Conservation (phyloP, 2,113 vertebrate genomes). For the Danio rerio region DNA sequence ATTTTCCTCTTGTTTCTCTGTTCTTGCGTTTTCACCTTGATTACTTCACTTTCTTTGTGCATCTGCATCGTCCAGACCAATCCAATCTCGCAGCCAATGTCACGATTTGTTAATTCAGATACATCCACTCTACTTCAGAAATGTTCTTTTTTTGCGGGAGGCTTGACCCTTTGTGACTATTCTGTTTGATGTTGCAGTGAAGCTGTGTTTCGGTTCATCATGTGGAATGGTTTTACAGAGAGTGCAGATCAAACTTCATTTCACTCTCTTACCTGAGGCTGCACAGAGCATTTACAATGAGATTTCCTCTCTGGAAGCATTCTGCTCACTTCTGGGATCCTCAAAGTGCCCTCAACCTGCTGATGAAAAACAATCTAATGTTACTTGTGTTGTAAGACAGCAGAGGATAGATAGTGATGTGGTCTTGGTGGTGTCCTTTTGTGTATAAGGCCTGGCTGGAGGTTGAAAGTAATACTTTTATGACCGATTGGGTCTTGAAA, state of each 20-base stretch:
- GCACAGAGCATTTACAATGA: conserved; percentile 26
- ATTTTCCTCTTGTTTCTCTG: conserved; percentile 11
- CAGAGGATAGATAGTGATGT: conserved; percentile 28
- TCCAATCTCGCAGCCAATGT: not conserved
- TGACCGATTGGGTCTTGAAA: conserved; percentile 40
- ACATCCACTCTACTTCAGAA: not conserved
- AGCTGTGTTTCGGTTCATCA: not conserved
- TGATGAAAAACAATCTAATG: conserved; percentile 35
- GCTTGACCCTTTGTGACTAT: not conserved
- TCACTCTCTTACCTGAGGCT: not conserved
- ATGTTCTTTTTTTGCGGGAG: not conserved
- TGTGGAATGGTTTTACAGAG: conserved; percentile 16
- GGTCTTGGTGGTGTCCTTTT: not conserved
- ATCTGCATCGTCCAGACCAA: conserved; percentile 2
- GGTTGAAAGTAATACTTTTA: conserved; percentile 41
- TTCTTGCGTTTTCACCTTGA: not conserved
- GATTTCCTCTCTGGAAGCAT: not conserved
- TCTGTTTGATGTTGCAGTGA: conserved; percentile 7
- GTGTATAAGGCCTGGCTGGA: not conserved
- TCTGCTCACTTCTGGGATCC: not conserved
- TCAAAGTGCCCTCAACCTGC: not conserved
- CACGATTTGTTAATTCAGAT: not conserved
- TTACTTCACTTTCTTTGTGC: conserved; percentile 4
- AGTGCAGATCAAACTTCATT: conserved; percentile 15
- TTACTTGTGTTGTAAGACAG: conserved; percentile 27